Percentiles rank a stretch among this genome's conserved stretches.
phyloP scores from a whole-genome alignment of 2,113 vertebrate genomes.

The Gasterosteus aculeatus region DNA sequence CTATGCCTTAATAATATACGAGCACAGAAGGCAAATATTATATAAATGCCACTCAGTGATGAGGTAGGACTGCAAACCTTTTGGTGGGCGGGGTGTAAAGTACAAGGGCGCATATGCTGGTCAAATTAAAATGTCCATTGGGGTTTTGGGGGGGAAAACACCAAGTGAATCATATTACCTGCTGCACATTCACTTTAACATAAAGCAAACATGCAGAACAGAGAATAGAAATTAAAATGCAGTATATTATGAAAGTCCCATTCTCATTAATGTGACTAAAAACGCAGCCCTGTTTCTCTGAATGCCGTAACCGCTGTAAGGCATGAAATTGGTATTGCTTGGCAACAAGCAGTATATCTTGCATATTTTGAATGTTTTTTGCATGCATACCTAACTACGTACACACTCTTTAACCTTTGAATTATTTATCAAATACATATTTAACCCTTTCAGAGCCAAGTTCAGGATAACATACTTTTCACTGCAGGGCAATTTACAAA shows the following conservation, averaged over 20 bases:
- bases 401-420: constrained; percentile 14
- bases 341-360: constrained; percentile 30
- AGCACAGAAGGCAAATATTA: constrained; percentile 68
- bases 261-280: constrained; percentile 1
- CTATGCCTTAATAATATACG: constrained; percentile 70
- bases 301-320: constrained; percentile 22
- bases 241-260: constrained; percentile 5
- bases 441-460: constrained; percentile 17
- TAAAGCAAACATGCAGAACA: constrained; percentile 28
- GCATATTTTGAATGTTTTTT: not conserved
- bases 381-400: not conserved
- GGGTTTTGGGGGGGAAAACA: constrained; percentile 20
- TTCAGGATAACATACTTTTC: constrained; percentile 12
- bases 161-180: constrained; percentile 24
- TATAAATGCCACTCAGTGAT: constrained; percentile 68
- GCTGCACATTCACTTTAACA: constrained; percentile 19
- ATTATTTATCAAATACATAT: constrained; percentile 6
- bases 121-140: constrained; percentile 18
- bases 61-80: constrained; percentile 34
- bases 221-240: constrained; percentile 24
- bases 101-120: constrained; percentile 13
- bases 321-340: constrained; percentile 28
- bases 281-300: constrained; percentile 4
- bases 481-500: not conserved
- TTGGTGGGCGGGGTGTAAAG: constrained; percentile 17